Base-by-base conservation (phyloP, 2,797 vertebrate species). In the Hylomyscus alleni region DNA sequence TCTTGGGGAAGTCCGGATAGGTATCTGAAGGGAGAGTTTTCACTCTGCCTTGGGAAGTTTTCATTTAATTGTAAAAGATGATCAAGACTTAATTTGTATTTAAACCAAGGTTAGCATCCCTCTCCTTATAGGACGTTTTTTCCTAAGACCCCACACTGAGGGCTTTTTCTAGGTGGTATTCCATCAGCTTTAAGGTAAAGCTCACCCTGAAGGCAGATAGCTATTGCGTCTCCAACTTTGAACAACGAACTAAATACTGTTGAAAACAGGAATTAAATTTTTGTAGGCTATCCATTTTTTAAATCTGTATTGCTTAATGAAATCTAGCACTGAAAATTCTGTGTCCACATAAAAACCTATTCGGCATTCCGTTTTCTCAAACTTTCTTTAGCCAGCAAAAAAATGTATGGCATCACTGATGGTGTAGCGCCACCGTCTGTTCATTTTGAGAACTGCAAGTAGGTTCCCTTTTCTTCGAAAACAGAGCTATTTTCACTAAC, bases 381-480 rank as follows among this genome's bases (percentile, higher is more conserved):
- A 91, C 47, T 81, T 88, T 50, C 56, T 15, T 78, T 92, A 29
- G 0, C 0, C 24, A 52, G 52, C 19, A 54, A 9, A 73, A 73
- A 24, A 13, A 26, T 15, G 8, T 77, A 72, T 3, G 6, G 82
- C 24, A 96, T 97, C 97, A 96, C 96, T 83, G 97, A 69, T 97
- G 98, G 96, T 89, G 94, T 95, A 98, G 98, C 98, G 96, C 98
- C 99, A 98, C 97, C 97, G 56, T 17, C 98, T 98, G 99, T 98
- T 56, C 0, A 34, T 89, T 96, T 97, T 93, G 1, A 93, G 93
- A 96, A 98, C 92, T 96, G 97, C 92, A 93, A 1, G 1, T 17
- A 10, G 8, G 6, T 86, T 94, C 56, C 31, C 84, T 92, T 82
- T 11, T 29, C 88, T 90, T 72, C 6, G 3, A 87, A 93, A 85